phyloP scores from a whole-genome alignment of 2,888 invertebrate genomes.

The Cactoblastis cactorum region DNA sequence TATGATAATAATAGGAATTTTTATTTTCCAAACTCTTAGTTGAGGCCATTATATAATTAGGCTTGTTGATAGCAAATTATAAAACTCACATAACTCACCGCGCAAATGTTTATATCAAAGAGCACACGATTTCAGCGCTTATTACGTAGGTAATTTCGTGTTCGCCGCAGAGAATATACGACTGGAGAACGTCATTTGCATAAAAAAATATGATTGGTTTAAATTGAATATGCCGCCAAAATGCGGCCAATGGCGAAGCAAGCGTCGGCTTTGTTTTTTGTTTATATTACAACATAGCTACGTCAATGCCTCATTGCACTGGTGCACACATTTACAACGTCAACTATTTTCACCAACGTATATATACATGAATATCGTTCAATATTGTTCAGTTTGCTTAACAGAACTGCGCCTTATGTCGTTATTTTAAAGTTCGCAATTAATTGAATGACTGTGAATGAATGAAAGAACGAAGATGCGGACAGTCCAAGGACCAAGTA shows the following conservation, averaged over 20 bases:
- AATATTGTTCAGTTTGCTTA: slow-evolving; percentile 10
- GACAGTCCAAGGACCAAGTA: too few species aligned
- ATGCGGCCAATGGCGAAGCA: slow-evolving; percentile 52
- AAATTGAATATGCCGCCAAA: slow-evolving; percentile 67
- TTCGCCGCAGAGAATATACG: slow-evolving; percentile 62
- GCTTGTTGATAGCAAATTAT: slow-evolving; percentile 39
- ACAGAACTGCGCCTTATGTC: slow-evolving; percentile 34
- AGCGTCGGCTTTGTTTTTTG: slow-evolving; percentile 73
- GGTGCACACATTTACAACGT: slow-evolving; percentile 54
- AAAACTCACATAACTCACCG: slow-evolving; percentile 73
- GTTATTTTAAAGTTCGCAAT: slow-evolving; percentile 16
- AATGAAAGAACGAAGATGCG: slow-evolving; percentile 13
- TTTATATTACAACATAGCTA: slow-evolving; percentile 65
- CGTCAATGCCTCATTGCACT: slow-evolving; percentile 39
- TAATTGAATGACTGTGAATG: slow-evolving; percentile 40
- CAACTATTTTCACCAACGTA: slow-evolving; percentile 43
- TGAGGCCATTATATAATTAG: slow-evolving; percentile 16
- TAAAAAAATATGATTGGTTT: slow-evolving; percentile 59
- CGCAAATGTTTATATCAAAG: slow-evolving; percentile 61
- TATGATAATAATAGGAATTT: slow-evolving; percentile 16
- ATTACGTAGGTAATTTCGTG: slow-evolving; percentile 75
- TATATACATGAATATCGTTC: background rate
- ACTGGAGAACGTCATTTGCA: slow-evolving; percentile 53
- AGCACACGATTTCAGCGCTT: slow-evolving; percentile 79
- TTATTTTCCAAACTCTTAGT: slow-evolving; percentile 20